These are phyloP conservation scores for Trachops cirrhosus DNA, from an alignment of 2,797 vertebrate species.

Conservation along the genomic window DNA sequence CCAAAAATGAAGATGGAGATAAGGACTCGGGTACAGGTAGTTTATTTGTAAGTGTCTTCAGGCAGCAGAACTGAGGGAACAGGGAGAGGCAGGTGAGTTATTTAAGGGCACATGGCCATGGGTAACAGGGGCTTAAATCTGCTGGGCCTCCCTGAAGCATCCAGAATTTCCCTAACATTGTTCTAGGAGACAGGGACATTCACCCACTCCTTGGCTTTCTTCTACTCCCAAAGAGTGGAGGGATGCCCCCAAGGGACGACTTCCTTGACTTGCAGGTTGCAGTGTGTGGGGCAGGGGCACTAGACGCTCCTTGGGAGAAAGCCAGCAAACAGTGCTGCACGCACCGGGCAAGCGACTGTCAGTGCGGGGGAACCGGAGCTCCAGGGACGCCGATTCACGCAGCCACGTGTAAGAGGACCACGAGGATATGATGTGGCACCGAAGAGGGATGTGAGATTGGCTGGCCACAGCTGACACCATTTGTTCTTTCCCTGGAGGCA, in stretches of 20 bases:
- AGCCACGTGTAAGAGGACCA: background rate
- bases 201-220: background rate
- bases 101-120: background rate
- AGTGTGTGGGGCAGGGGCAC: no score
- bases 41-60: background rate
- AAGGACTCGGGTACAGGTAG: background rate
- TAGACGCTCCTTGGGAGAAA: background rate
- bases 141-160: background rate
- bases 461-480: background rate
- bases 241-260: background rate
- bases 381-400: rapidly evolving
- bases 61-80: background rate
- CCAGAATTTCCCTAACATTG: background rate
- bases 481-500: background rate
- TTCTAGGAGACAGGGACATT: background rate
- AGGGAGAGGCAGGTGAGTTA: background rate
- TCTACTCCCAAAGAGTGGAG: background rate
- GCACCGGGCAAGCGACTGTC: background rate
- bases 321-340: background rate
- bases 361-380: background rate
- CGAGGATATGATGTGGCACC: background rate
- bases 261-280: background rate
- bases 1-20: background rate
- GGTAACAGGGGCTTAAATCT: background rate
- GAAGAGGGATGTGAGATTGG: background rate